phyloP scores from a whole-genome alignment of 2,113 vertebrate species.

The Peucedramus taeniatus region DNA sequence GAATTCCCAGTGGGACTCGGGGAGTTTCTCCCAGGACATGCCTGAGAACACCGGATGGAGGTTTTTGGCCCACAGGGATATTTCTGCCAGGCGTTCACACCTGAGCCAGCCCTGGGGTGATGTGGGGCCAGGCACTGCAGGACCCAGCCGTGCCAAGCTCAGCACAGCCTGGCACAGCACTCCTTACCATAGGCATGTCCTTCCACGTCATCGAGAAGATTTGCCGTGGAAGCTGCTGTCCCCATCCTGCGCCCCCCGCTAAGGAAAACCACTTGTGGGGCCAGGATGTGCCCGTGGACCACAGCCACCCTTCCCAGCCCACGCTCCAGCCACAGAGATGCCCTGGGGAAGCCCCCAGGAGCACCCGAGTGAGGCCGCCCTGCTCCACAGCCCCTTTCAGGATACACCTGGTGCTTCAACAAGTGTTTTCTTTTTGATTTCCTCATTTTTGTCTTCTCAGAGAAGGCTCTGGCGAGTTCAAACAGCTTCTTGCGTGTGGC shows the following conservation, averaged over 20 bases:
- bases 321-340: rapidly evolving
- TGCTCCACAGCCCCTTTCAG: slow-evolving; percentile 49
- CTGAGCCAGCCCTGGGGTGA: neutral
- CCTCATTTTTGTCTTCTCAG: slow-evolving; percentile 93
- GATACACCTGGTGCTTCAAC: slow-evolving; percentile 93
- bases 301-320: neutral
- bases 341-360: neutral
- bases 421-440: slow-evolving; percentile 89
- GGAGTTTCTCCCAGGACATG: neutral
- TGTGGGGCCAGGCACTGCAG: rapidly evolving
- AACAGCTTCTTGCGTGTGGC: slow-evolving; percentile 96
- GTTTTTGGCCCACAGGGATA: neutral
- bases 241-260: slow-evolving; percentile 74
- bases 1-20: neutral
- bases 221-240: slow-evolving; percentile 89
- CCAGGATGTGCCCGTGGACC: rapidly evolving
- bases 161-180: neutral
- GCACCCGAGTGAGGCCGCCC: rapidly evolving
- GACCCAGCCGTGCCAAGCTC: neutral
- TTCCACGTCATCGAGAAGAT: slow-evolving; percentile 91
- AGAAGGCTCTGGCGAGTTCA: slow-evolving; percentile 93
- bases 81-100: neutral
- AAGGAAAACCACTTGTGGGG: slow-evolving; percentile 51
- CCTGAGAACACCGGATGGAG: neutral
- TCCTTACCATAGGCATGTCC: slow-evolving; percentile 86